phyloP scores from a whole-genome alignment of 2,113 vertebrate genomes.

The Gracilinanus agilis region DNA sequence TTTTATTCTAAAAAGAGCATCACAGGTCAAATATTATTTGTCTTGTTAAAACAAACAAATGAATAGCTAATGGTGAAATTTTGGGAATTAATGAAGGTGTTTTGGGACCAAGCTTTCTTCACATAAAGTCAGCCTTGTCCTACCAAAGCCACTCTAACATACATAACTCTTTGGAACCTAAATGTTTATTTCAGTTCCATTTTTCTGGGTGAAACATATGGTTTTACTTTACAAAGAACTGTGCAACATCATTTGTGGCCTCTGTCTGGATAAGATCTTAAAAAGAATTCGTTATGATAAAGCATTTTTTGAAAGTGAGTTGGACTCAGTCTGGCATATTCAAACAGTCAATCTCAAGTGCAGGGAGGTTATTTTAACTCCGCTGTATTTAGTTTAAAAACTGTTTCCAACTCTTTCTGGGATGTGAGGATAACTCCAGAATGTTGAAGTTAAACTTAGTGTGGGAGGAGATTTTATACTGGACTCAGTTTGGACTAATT shows the following conservation, averaged over 20 bases:
- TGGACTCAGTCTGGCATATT: background rate
- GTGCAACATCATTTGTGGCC: background rate
- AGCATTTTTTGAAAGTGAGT: background rate
- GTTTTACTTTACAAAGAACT: conserved; percentile 2
- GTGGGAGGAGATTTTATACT: background rate
- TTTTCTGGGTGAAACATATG: background rate
- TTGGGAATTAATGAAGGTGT: background rate
- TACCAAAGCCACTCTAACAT: background rate
- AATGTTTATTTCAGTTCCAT: background rate
- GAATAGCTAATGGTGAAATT: background rate
- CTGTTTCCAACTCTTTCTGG: background rate
- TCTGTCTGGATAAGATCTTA: background rate
- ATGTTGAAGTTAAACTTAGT: background rate
- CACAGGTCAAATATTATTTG: background rate
- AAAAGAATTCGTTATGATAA: background rate
- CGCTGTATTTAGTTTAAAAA: background rate
- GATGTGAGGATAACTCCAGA: background rate
- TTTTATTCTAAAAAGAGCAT: background rate
- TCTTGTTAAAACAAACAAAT: background rate
- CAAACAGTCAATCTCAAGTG: background rate
- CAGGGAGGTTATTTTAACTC: background rate
- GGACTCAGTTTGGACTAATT: background rate
- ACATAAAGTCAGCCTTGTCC: background rate
- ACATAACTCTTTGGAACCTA: background rate
- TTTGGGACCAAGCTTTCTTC: background rate